Evolutionary conservation across 2,113 vertebrate genomes (phyloP), one percentile per base, ranked within the genome.

Genomic region (Clinocottus analis): DNA sequence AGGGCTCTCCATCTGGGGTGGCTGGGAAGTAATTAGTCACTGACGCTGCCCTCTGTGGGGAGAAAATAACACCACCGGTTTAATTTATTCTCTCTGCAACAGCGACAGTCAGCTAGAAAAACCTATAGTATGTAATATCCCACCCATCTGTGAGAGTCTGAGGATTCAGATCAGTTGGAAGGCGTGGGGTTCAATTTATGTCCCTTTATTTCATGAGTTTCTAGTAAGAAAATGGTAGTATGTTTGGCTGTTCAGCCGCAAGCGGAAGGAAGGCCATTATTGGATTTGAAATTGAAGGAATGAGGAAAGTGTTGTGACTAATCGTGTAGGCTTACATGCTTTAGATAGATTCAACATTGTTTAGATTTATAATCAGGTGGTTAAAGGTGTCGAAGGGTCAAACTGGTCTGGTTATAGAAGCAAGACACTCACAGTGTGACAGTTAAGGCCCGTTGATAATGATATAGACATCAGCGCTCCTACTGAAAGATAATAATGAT

Each of bases 31-130:
- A 81, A 74, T 88, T 82, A 84, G 56, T 89, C 77, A 83, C 75
- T 82, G 84, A 41, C 31, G 45, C 62, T 68, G 72, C 82, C 72
- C 49, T 87, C 66, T 83, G 81, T 75, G 31, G 43, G 41, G 41
- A 75, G 72, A 85, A 87, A 89, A 86, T 90, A 72, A 83, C 86
- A 58, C 64, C 89, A 56, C 43, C 65, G 13, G 23, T 79, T 76
- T 84, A 79, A 90, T 85, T 75, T 53, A 85, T 89, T 77, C 39
- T 64, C 25, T 33, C 33, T 73, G 47, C 70, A 70, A 29, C 41
- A 61, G 62, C 76, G 45, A 62, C 51, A 69, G 51, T 81, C 58
- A 37, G 53, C 35, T 0, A 45, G 49, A 72, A 66, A 63, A 43
- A 77, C 45, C 11, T 17, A 68, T 55, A 76, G 56, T 71, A 75